Evolutionary conservation across 2,113 vertebrate species (phyloP), one percentile per base, ranked within the genome.

Genomic region (Gallinago undulata): DNA sequence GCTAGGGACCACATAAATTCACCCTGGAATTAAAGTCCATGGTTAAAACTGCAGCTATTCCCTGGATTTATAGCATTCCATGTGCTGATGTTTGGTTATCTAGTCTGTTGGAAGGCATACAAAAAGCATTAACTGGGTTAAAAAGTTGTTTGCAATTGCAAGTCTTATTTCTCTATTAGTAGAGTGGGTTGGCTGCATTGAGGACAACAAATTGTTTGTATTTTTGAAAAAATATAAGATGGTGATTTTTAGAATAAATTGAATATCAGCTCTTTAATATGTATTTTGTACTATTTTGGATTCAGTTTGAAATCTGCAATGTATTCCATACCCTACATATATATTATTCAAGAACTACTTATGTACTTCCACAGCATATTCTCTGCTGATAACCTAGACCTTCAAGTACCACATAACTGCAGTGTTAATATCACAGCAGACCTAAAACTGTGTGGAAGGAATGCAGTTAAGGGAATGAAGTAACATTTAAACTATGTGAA

Each of bases 1-100:
- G 97, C 95, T 43, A 88, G 86, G 95, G 86, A 97, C 94, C 82
- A 92, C 86, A 97, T 95, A 88, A 95, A 94, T 64, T 76, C 77
- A 86, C 85, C 86, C 96, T 97, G 97, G 97, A 95, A 97, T 98
- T 97, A 96, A 97, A 97, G 96, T 94, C 95, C 91, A 57, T 87
- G 86, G 92, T 92, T 92, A 94, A 83, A 94, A 91, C 94, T 86
- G 95, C 92, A 93, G 81, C 87, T 87, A 27, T 93, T 95, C 88
- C 91, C 55, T 53, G 25, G 91, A 91, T 90, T 94, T 92, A 90
- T 18, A 87, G 83, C 87, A 78, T 94, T 94, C 88, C 86, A 85
- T 82, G 84, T 70, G 76, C 62, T 76, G 87, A 25, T 83, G 84
- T 56, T 69, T 41, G 57, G 35, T 13, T 92, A 27, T 43, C 78